Percentiles rank a stretch among this genome's conserved stretches.
phyloP scores from a whole-genome alignment of 2,888 invertebrate genomes.

The Lasiommata megera region DNA sequence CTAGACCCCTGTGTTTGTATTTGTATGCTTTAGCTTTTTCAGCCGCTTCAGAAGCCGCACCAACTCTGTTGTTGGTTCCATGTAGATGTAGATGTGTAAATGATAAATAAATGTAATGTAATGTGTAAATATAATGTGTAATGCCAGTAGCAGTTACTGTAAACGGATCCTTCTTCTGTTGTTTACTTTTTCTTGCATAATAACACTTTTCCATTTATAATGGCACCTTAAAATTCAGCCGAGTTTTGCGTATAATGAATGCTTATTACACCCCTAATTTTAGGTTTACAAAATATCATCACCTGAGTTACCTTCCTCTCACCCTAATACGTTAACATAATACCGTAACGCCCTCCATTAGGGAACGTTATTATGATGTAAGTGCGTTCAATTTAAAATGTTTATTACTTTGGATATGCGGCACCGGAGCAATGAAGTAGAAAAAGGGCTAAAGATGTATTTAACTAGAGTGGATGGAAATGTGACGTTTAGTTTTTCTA shows the following conservation, averaged over 20 bases:
- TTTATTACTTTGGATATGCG: not conserved
- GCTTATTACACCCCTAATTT: conserved; percentile 1
- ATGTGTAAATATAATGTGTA: too few relatives aligned
- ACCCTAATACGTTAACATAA: conserved; percentile 2
- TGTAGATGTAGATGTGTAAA: too few relatives aligned
- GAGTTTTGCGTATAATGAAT: not conserved
- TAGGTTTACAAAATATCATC: not conserved
- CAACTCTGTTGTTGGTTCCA: too few relatives aligned
- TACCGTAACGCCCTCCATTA: conserved; percentile 1
- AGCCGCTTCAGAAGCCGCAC: too few relatives aligned
- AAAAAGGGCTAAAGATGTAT: not conserved
- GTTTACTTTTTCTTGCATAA: too few relatives aligned
- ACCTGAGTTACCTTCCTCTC: not conserved
- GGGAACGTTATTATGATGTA: conserved; percentile 3
- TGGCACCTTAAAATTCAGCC: not conserved
- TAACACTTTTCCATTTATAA: not conserved
- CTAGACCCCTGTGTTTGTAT: too few relatives aligned
- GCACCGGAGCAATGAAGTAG: not conserved
- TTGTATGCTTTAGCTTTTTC: too few relatives aligned
- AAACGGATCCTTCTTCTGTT: too few relatives aligned
- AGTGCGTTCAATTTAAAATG: conserved; percentile 6
- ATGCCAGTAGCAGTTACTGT: too few relatives aligned
- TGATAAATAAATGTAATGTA: too few relatives aligned
- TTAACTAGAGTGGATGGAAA: not conserved
- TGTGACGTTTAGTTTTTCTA: too few relatives aligned